These are phyloP conservation scores for Tapera naevia DNA, from an alignment of 2,797 vertebrate genomes.

Conservation along the genomic window DNA sequence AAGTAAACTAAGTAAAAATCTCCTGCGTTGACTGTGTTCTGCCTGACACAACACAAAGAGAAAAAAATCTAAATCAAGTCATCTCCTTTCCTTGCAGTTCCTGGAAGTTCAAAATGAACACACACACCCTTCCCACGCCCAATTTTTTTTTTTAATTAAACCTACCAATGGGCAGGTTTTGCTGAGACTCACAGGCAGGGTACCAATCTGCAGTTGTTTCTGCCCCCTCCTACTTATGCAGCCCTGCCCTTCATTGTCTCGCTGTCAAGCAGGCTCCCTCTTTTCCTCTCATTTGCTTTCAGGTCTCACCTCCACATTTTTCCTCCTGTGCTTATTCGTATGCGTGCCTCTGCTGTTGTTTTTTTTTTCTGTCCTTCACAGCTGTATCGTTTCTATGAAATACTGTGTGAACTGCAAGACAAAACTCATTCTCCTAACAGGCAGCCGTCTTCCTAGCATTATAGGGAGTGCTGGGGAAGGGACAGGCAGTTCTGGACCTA, in stretches of 20 bases:
- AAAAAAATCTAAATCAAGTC: background rate
- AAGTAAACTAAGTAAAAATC: background rate
- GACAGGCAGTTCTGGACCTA: background rate
- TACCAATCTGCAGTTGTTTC: background rate
- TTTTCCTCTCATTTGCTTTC: background rate
- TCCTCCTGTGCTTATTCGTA: background rate
- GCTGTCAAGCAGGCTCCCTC: background rate
- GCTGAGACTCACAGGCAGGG: background rate
- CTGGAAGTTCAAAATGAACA: background rate
- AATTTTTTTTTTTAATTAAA: background rate
- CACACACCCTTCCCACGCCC: no score
- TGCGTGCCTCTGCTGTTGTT: background rate
- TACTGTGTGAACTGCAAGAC: background rate
- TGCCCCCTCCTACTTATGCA: background rate
- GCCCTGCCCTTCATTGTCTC: accelerated
- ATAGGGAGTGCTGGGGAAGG: background rate
- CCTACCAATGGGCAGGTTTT: background rate
- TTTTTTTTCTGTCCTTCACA: background rate
- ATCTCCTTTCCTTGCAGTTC: background rate
- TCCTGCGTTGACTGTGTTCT: background rate
- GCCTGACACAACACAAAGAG: background rate
- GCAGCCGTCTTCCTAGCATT: background rate
- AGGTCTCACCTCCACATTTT: background rate
- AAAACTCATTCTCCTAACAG: background rate
- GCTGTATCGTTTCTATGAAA: background rate